Evolutionary conservation across 2,797 vertebrate genomes (phyloP), one percentile per base, ranked within the genome.

Genomic region (Enteromius thamalakanensis): DNA sequence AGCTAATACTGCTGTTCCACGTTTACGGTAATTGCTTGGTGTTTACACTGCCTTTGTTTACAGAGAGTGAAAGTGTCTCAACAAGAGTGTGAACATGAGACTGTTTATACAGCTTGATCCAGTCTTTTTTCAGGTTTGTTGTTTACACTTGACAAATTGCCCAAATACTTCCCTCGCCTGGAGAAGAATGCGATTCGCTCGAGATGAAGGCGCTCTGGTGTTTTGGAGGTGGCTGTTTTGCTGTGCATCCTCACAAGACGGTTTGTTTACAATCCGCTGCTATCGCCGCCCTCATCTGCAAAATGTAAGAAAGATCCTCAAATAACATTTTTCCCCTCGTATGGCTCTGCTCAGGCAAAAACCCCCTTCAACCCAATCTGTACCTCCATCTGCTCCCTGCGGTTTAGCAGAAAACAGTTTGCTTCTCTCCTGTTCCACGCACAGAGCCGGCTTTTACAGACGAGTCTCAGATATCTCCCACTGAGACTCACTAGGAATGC

Each of bases 331-430:
- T 55, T 91, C 87, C 84, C 81, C 85, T 88, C 88, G 87, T 90
- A 90, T 92, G 91, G 89, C 90, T 92, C 89, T 86, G 82, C 90
- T 91, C 89, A 92, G 89, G 90, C 90, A 77, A 86, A 90, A 87
- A 85, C 86, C 89, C 23, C 82, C 83, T 67, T 90, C 86, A 91
- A 90, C 90, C 69, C 91, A 92, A 92, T 93, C 92, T 92, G 92
- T 75, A 88, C 86, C 89, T 91, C 92, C 92, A 94, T 93, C 93
- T 94, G 93, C 90, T 91, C 91, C 88, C 80, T 86, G 88, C 87
- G 90, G 91, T 85, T 89, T 86, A 85, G 85, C 87, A 83, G 81
- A 89, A 79, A 55, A 79, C 80, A 67, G 68, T 81, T 87, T 80
- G 76, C 55, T 72, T 77, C 74, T 64, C 76, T 86, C 83, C 58